Evolutionary conservation across 1,140 invertebrate genomes (phyloP), one percentile per base, ranked within the genome.

Genomic region (Drosophila hydei): DNA sequence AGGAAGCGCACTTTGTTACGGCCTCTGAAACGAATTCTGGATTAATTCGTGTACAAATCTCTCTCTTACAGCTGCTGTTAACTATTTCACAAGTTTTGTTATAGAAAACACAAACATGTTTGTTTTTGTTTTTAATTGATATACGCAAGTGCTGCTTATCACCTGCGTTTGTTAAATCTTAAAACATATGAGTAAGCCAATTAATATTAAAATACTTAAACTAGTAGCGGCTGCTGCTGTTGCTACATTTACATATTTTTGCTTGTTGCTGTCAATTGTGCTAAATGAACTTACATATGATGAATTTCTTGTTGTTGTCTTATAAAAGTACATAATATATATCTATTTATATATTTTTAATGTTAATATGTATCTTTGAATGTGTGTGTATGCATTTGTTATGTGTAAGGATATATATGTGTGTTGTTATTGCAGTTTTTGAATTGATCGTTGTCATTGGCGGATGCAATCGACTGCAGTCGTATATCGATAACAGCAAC

Each of bases 1-100:
- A 62, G 78, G 78, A 80, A 80, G 78, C 78, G 78, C 78, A 77
- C 78, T 80, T 80, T 77, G 69, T 81, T 80, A 72, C 78, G 64
- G 75, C 62, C 55, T 64, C 63, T 63, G 45, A 51, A 16, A 54
- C 68, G 42, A 64, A 71, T 47, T 36, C 38, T 30, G 25, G 33
- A 3, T 43, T 11, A 55, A 40, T 65, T 47, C 54, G 38, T 45
- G 18, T 70, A 59, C 47, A 59, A 52, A 56, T 42, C 40, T 40
- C 36, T 40, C 36, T 74, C 56, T 60, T 74, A 72, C 51, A 67
- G 51, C 51, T 67, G 68, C 45, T 79, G 77, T 85, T 79, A 79
- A 76, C 68, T 79, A 75, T 79, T 85, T 84, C 79, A 79, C 76
- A 85, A 73, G 61, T 69, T 51, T 69, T 78, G 61, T 69, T 62